Conservation (phyloP, 2,113 vertebrate genomes). For the Nothocercus nigrocapillus region DNA sequence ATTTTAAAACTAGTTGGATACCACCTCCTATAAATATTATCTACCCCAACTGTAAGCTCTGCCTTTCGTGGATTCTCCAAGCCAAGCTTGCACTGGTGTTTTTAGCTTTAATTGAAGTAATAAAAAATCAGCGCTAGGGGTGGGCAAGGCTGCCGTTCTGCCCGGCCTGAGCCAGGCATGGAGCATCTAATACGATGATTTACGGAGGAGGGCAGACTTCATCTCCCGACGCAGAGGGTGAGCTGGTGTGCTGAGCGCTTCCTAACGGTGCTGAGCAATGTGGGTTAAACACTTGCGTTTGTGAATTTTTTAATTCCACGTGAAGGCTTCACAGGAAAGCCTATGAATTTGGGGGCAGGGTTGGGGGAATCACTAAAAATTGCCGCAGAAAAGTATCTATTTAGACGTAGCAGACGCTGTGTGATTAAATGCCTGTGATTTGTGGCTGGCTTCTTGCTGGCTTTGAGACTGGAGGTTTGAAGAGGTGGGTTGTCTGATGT, state of each 20-base stretch:
- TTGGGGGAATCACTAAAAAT: neutral
- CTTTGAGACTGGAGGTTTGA: conserved; percentile 11
- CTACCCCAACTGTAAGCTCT: neutral
- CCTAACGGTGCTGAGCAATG: rapidly evolving
- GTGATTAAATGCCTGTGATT: conserved; percentile 8
- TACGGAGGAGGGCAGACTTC: neutral
- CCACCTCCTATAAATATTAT: neutral
- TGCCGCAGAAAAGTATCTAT: neutral
- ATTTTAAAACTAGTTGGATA: neutral
- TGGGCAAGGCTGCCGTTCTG: neutral
- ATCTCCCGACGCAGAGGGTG: too few relatives aligned
- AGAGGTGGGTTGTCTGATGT: neutral
- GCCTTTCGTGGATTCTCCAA: neutral
- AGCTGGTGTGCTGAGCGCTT: neutral
- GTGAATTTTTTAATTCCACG: neutral
- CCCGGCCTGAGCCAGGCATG: neutral
- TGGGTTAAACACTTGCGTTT: neutral
- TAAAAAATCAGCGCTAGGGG: neutral
- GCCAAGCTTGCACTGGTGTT: neutral
- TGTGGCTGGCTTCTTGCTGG: conserved; percentile 1
- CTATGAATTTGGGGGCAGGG: neutral
- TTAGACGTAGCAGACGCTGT: neutral
- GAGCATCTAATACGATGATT: neutral
- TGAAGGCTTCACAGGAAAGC: neutral
- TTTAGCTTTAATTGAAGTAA: neutral